A percentile compares a stretch with the other conserved stretches of the same genome.
Evolutionary conservation across 2,888 invertebrate genomes (phyloP).

Genomic region (Aromia moschata): DNA sequence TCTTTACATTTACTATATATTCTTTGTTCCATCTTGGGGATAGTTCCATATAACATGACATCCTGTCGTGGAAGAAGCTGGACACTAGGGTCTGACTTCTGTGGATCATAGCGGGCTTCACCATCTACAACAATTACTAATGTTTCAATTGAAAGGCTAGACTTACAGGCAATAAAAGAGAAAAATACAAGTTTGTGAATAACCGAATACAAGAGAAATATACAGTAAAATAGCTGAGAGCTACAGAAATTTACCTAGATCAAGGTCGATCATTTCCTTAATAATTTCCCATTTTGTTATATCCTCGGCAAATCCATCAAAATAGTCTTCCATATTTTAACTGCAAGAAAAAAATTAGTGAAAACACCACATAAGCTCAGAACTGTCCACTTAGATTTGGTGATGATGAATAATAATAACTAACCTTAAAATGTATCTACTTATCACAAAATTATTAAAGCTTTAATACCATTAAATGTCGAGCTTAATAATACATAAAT

Average conservation of each 20-base stretch:
- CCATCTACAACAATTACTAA: constrained; percentile 29
- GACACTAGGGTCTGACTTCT: constrained; percentile 40
- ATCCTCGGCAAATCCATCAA: constrained; percentile 40
- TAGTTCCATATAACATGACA: constrained; percentile 56
- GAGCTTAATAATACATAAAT: constrained; percentile 7
- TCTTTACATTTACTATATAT: constrained; percentile 56
- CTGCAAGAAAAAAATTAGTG: constrained; percentile 18
- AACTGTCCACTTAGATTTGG: constrained; percentile 19
- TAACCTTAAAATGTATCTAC: constrained; percentile 29
- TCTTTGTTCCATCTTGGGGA: constrained; percentile 58
- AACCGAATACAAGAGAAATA: no score
- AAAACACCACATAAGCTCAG: constrained; percentile 19
- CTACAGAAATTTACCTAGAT: constrained; percentile 34
- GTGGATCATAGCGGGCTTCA: constrained; percentile 25
- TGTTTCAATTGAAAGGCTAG: neutral
- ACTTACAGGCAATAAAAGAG: neutral
- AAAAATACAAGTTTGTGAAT: neutral
- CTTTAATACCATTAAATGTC: constrained; percentile 25
- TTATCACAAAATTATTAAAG: constrained; percentile 34
- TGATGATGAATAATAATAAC: constrained; percentile 10
- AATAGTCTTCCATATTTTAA: constrained; percentile 38
- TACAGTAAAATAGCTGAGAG: no score
- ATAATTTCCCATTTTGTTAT: constrained; percentile 43
- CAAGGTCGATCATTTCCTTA: constrained; percentile 37
- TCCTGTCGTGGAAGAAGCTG: constrained; percentile 56